Conservation (phyloP, 2,888 invertebrate genomes). For the Myathropa florea region DNA sequence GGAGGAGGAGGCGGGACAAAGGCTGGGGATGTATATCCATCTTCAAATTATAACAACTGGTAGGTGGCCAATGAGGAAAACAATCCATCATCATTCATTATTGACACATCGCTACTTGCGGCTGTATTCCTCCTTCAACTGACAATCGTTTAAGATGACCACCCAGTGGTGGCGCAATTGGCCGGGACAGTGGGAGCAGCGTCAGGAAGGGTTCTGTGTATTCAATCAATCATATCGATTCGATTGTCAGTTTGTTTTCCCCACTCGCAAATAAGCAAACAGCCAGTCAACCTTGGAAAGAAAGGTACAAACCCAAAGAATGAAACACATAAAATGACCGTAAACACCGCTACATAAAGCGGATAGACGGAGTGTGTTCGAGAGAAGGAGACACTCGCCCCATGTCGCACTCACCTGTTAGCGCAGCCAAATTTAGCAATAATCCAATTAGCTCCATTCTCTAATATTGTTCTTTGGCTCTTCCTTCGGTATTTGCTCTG, state of each 20-base stretch:
- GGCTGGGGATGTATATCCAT: slow-evolving; percentile 10
- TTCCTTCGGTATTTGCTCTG: slow-evolving; percentile 10
- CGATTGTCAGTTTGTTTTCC: slow-evolving; percentile 12
- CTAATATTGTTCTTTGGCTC: slow-evolving; percentile 29
- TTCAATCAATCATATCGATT: slow-evolving; percentile 51
- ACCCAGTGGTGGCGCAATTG: neutral
- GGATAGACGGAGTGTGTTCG: neutral
- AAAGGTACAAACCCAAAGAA: neutral
- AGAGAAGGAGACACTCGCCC: slow-evolving; percentile 6
- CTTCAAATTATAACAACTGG: slow-evolving; percentile 19
- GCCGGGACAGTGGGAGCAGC: neutral
- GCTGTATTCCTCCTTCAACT: neutral
- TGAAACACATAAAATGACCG: neutral
- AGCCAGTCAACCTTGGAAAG: neutral
- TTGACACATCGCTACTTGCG: slow-evolving; percentile 30
- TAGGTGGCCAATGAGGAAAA: neutral
- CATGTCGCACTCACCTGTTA: slow-evolving; percentile 77
- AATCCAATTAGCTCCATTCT: slow-evolving; percentile 79
- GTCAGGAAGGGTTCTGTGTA: neutral
- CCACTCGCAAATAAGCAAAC: slow-evolving; percentile 9
- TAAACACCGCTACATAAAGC: neutral
- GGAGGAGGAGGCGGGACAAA: neutral
- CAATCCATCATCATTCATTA: slow-evolving; percentile 50
- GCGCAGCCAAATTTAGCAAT: slow-evolving; percentile 79
- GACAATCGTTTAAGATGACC: neutral